Evolutionary conservation across 2,888 invertebrate genomes (phyloP), one percentile per base, ranked within the genome.

Genomic region (Deilephila elpenor): DNA sequence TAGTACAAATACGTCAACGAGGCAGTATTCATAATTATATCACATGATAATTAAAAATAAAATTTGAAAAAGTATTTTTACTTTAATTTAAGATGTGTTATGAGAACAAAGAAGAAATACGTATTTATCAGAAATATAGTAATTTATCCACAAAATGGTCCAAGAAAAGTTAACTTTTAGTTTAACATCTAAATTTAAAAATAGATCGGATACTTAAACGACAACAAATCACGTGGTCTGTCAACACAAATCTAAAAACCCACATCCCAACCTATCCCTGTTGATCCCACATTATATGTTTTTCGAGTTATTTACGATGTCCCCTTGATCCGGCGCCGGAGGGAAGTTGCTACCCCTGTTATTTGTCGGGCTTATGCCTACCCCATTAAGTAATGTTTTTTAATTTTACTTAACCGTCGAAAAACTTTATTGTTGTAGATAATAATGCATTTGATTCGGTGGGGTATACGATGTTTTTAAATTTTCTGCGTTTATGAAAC

Each of bases 211-310:
- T 2, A 20, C 17, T n/a, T 44, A 29, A 51, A 32, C 19, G 19
- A 53, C 53, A 19, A 29, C n/a, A 71, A 71, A 56, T 56, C 32
- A 56, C 56, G 44, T 44, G 51, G 7, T 32, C 32, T 25, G 67
- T 67, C 51, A 71, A 29, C 25, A 71, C 25, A 61, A 61, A 71
- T 61, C 60, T 51, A 3, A 25, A 17, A 71, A 3, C 62, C 25
- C 44, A 19, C 19, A 73, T 37, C 20, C 25, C 71, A 71, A 53
- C 71, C 67, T 70, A 73, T 75, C 74, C 73, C 19, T 11, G 29
- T 70, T 70, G 70, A 70, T 70, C 73, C 70, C n/a, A 61, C 60
- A 60, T 73, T 70, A 73, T 70, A 32, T 73, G 73, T 73, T 73
- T 60, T 70, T 59, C 56, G 73, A 70, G 70, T 73, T 73, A 73